Evolutionary conservation across 2,113 vertebrate genomes (phyloP).

Genomic region (Eretmodus cyanostictus): DNA sequence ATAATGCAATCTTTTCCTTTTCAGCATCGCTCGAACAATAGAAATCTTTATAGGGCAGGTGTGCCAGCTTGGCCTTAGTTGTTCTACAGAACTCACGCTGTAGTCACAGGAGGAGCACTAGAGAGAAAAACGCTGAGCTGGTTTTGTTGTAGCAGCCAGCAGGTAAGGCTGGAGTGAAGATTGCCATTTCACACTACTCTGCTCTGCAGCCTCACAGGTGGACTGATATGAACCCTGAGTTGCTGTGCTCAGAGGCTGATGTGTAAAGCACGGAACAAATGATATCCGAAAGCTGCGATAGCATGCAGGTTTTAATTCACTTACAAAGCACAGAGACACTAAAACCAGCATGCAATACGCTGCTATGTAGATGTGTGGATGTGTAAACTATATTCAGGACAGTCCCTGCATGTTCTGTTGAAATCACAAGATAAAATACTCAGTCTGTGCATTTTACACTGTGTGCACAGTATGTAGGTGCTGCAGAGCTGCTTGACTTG

Average conservation of each 20-base stretch:
- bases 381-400: background rate
- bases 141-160: slow-evolving; percentile 29
- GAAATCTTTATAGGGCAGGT: slow-evolving; percentile 47
- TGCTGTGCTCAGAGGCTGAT: background rate
- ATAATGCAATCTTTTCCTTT: slow-evolving; percentile 30
- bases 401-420: background rate
- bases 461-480: background rate
- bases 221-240: slow-evolving; percentile 41
- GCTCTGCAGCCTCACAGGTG: slow-evolving; percentile 36
- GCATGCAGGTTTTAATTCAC: background rate
- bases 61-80: slow-evolving; percentile 39
- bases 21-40: slow-evolving; percentile 40
- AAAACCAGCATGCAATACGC: background rate
- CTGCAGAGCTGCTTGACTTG: slow-evolving; percentile 23
- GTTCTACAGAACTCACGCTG: slow-evolving; percentile 16
- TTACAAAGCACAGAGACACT: background rate
- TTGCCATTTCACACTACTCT: slow-evolving; percentile 31
- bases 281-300: background rate
- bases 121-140: slow-evolving; percentile 48
- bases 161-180: slow-evolving; percentile 19
- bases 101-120: slow-evolving; percentile 18
- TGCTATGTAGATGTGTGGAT: background rate
- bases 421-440: background rate
- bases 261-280: slow-evolving; percentile 42
- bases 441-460: background rate